A percentile compares a stretch with the other conserved stretches of the same genome.
Evolutionary conservation across 2,888 invertebrate genomes (phyloP).

Genomic region (Cerastoderma edule): DNA sequence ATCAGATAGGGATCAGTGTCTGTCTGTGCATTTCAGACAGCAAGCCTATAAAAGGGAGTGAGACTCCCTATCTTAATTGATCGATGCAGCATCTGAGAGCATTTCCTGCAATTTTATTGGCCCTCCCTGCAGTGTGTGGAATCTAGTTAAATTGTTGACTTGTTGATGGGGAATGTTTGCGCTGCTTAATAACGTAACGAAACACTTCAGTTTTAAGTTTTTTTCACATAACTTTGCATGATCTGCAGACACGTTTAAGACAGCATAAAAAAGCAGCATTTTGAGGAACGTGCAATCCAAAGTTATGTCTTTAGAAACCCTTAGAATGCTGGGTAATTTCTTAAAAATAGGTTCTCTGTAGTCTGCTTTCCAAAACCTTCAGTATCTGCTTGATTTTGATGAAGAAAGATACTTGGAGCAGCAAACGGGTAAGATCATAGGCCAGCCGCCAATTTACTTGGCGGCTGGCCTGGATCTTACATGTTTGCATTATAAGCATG

Average conservation of each 20-base stretch:
- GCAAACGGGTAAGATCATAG: too few relatives aligned
- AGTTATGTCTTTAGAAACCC: neutral
- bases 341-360: too few relatives aligned
- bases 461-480: too few relatives aligned
- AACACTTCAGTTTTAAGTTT: neutral
- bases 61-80: constrained; percentile 19
- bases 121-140: constrained; percentile 18
- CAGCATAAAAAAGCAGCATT: neutral
- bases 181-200: neutral
- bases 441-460: too few relatives aligned
- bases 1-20: neutral
- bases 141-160: constrained; percentile 12
- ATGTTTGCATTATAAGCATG: too few relatives aligned
- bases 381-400: too few relatives aligned
- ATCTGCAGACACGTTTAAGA: constrained; percentile 6
- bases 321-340: neutral
- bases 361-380: too few relatives aligned
- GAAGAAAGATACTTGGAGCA: too few relatives aligned
- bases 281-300: too few relatives aligned
- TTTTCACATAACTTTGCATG: neutral
- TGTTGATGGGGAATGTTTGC: neutral
- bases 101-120: constrained; percentile 17
- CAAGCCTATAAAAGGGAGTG: constrained; percentile 8
- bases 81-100: constrained; percentile 14
- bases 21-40: constrained; percentile 11